Evolutionary conservation across 2,888 invertebrate genomes (phyloP).

Genomic region (Eupeodes latifasciatus): DNA sequence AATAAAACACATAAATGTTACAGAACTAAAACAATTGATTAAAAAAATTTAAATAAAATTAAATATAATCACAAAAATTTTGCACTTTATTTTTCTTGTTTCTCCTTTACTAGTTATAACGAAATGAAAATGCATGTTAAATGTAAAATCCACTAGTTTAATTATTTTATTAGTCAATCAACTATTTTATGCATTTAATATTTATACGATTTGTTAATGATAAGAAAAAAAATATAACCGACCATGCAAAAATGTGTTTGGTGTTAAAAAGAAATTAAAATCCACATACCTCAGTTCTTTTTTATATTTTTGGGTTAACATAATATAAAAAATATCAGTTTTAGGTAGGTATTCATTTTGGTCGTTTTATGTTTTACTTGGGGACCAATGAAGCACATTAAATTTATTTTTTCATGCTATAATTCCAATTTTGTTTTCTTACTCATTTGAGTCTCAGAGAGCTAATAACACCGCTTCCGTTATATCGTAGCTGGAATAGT

Average conservation of each 20-base stretch:
- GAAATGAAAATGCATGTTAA: background rate
- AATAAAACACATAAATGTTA: background rate
- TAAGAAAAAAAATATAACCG: slow-evolving; percentile 10
- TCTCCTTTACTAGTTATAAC: background rate
- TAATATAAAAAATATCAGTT: slow-evolving; percentile 61
- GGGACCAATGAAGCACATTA: slow-evolving; percentile 54
- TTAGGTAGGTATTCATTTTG: slow-evolving; percentile 49
- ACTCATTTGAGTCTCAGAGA: slow-evolving; percentile 79
- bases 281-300: slow-evolving; percentile 71
- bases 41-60: slow-evolving; percentile 4
- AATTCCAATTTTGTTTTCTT: slow-evolving; percentile 66
- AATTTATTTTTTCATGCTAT: slow-evolving; percentile 49
- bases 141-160: background rate
- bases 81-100: slow-evolving; percentile 49
- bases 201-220: slow-evolving; percentile 44
- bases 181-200: slow-evolving; percentile 49
- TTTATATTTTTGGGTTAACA: slow-evolving; percentile 47
- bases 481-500: slow-evolving; percentile 82
- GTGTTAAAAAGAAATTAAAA: slow-evolving; percentile 70
- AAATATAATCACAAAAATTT: slow-evolving; percentile 70
- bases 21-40: background rate
- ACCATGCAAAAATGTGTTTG: slow-evolving; percentile 65
- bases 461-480: slow-evolving; percentile 83
- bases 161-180: slow-evolving; percentile 45
- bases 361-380: slow-evolving; percentile 24